These are phyloP conservation scores for Hyppa rectilinea DNA, from an alignment of 2,888 invertebrate species.

Conservation along the genomic window DNA sequence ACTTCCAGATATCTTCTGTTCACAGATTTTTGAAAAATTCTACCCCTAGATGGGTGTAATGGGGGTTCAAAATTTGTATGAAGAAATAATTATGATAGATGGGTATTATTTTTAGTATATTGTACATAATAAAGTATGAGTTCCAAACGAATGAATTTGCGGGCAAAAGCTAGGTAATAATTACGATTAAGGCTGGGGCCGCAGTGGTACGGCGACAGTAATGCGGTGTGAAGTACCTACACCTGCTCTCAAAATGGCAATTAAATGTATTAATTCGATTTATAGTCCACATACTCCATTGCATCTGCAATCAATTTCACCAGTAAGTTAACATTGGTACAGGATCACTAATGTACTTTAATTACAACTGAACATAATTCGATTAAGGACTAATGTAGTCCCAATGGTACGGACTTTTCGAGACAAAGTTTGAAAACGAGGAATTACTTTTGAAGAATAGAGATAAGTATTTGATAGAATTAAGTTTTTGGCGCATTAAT, in stretches of 20 bases:
- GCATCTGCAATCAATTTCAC: conserved; percentile 32
- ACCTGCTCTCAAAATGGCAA: not conserved
- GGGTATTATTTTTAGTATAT: no score
- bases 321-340: conserved; percentile 33
- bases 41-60: no score
- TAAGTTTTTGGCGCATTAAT: not conserved
- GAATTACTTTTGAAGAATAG: not conserved
- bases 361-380: conserved; percentile 35
- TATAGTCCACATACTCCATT: not conserved
- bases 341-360: conserved; percentile 46
- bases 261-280: conserved; percentile 4
- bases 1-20: not conserved
- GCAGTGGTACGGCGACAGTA: no score
- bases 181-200: no score
- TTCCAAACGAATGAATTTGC: no score
- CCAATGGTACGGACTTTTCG: not conserved
- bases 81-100: no score
- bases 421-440: not conserved
- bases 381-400: conserved; percentile 15
- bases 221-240: no score
- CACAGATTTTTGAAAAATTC: no score
- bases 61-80: no score
- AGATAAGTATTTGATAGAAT: not conserved
- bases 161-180: no score
- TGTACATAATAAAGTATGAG: no score